Percentiles rank a stretch among this genome's conserved stretches.
phyloP scores from a whole-genome alignment of 1,140 invertebrate species.

The Trachymyrmex septentrionalis region DNA sequence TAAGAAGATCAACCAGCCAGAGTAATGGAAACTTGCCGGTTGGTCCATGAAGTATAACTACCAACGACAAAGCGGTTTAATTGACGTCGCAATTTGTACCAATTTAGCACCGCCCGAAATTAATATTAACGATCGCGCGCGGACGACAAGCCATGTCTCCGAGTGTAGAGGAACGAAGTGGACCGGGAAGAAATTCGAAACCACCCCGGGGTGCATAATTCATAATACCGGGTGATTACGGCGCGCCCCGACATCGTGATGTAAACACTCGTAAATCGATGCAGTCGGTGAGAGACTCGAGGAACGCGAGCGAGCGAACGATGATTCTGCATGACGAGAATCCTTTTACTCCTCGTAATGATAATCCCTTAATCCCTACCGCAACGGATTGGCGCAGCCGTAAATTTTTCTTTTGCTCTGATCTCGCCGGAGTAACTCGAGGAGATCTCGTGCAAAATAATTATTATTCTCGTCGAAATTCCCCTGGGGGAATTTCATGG shows the following conservation, averaged over 20 bases:
- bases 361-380: constrained; percentile 22
- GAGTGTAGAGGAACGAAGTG: background rate
- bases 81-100: constrained; percentile 55
- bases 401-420: background rate
- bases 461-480: background rate
- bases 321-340: background rate
- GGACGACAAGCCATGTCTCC: background rate
- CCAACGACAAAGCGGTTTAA: constrained; percentile 23
- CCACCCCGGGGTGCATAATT: constrained; percentile 74
- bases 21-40: background rate
- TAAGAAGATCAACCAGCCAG: too few relatives aligned
- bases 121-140: constrained; percentile 1
- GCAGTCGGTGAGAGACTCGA: constrained; percentile 59
- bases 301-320: background rate
- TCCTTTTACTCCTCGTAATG: background rate
- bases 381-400: background rate
- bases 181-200: constrained; percentile 55
- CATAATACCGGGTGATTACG: constrained; percentile 67
- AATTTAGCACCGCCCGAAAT: constrained; percentile 63
- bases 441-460: background rate
- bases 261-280: constrained; percentile 77
- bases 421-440: background rate
- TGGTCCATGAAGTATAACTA: background rate
- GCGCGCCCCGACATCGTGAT: constrained; percentile 65
- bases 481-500: background rate